Conservation (phyloP, 2,888 invertebrate genomes). For the Anaspis maculata region DNA sequence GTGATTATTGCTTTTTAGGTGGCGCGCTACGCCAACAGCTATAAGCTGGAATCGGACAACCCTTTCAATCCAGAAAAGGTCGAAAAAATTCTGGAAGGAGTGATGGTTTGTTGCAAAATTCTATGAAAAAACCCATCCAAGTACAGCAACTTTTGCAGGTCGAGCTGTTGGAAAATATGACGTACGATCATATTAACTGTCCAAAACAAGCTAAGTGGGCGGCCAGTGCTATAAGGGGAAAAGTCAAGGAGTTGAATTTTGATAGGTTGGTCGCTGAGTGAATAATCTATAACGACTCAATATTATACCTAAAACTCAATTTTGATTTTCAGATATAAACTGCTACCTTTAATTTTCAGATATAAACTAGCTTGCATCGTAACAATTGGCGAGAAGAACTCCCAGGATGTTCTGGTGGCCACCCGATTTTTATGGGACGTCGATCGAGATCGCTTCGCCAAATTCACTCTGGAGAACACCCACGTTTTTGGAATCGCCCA, state of each 20-base stretch:
- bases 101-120: too few relatives aligned
- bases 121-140: too few relatives aligned
- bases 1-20: too few relatives aligned
- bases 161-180: conserved; percentile 49
- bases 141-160: too few relatives aligned
- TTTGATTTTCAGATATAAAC: conserved; percentile 3
- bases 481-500: conserved; percentile 55
- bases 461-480: conserved; percentile 53
- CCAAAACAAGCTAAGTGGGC: conserved; percentile 50
- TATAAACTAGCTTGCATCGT: conserved; percentile 58
- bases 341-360: conserved; percentile 41
- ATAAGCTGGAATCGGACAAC: conserved; percentile 54
- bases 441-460: conserved; percentile 54
- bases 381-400: conserved; percentile 57
- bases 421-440: conserved; percentile 63
- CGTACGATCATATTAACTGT: conserved; percentile 52
- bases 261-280: conserved; percentile 47
- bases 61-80: conserved; percentile 56
- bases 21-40: conserved; percentile 53
- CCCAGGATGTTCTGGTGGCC: conserved; percentile 54
- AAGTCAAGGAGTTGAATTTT: conserved; percentile 57
- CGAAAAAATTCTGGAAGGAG: conserved; percentile 49
- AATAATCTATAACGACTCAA: not conserved
- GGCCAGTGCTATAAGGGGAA: conserved; percentile 51
- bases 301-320: conserved; percentile 3